Conservation (phyloP, 2,888 invertebrate species). For the Coleophora flavipennella region DNA sequence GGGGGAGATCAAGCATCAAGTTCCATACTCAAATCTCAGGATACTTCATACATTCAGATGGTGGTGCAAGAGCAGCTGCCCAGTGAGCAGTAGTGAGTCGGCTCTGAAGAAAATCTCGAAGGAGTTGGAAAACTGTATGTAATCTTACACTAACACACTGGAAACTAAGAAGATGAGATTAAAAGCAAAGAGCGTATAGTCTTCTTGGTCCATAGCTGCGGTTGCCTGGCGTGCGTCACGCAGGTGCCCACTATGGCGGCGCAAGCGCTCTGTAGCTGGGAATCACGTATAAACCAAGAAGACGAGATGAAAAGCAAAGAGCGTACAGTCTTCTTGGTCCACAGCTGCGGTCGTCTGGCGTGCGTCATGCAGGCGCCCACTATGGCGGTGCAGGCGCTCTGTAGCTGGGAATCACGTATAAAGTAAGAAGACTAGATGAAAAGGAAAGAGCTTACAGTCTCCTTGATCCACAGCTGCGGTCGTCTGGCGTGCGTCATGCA, state of each 20-base stretch:
- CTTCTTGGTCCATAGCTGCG: constrained; percentile 73
- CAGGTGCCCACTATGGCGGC: constrained; percentile 71
- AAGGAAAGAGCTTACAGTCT: too few species aligned
- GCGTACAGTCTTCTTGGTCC: too few species aligned
- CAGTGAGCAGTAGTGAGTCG: too few species aligned
- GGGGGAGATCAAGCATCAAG: too few species aligned
- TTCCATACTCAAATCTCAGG: too few species aligned
- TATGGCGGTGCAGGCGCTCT: constrained; percentile 71
- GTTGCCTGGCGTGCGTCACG: constrained; percentile 72
- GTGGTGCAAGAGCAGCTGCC: too few species aligned
- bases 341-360: constrained; percentile 64
- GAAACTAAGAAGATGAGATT: too few species aligned
- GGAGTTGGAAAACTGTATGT: too few species aligned
- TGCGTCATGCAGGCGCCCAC: constrained; percentile 73
- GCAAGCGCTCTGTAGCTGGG: constrained; percentile 66
- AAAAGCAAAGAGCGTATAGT: constrained; percentile 26
- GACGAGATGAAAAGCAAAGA: too few species aligned
- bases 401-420: constrained; percentile 55
- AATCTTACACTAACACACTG: too few species aligned
- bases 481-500: constrained; percentile 74
- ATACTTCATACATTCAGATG: too few species aligned
- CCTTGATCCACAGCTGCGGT: constrained; percentile 38
- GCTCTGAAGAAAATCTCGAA: too few species aligned
- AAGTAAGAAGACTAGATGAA: constrained; percentile 38
- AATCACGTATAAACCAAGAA: constrained; percentile 60